Base-by-base conservation (phyloP, 2,888 invertebrate genomes). In the Germaria angustata region DNA sequence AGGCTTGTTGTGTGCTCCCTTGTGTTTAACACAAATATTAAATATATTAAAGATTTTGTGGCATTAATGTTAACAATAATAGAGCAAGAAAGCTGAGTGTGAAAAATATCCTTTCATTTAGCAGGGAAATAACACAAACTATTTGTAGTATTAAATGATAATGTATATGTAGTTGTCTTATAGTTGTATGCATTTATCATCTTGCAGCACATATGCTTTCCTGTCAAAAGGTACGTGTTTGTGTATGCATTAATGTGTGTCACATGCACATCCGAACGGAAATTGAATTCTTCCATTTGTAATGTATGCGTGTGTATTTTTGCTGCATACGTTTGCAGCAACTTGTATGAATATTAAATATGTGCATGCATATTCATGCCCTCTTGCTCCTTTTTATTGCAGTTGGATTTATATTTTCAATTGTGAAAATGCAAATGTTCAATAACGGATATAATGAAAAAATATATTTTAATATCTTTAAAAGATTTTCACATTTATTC, bases 261-360 rank as follows among this genome's bases (percentile, higher is more conserved):
- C 17, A n/a, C 71, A 65, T 28, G 22, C 49, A 78, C 65, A 85
- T 84, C 84, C 81, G 69, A 36, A 73, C 75, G 84, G 84, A 85
- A 85, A 85, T 85, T 85, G 73, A 85, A 84, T 84, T 63, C 80
- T 73, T 49, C 49, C 46, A 63, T 68, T 82, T 65, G 69, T 13
- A 61, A 24, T 24, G 61, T 20, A 7, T 51, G 57, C 59, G 32
- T 59, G 17, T 44, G 28, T 24, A 8, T 46, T 59, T 49, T 44
- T 32, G 8, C 39, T 15, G 9, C 41, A 68, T 68, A 15, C 22
- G 49, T 15, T 49, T 15, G 39, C 13, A 68, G 49, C 34, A 41
- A 24, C 6, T 51, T 13, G 2, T 51, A 59, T 77, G 59, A 69
- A 77, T 53, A 61, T 61, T 69, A 46, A 76, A 76, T 20, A 49